Conservation (phyloP, 2,888 invertebrate genomes). For the Sinotaia quadrata region DNA sequence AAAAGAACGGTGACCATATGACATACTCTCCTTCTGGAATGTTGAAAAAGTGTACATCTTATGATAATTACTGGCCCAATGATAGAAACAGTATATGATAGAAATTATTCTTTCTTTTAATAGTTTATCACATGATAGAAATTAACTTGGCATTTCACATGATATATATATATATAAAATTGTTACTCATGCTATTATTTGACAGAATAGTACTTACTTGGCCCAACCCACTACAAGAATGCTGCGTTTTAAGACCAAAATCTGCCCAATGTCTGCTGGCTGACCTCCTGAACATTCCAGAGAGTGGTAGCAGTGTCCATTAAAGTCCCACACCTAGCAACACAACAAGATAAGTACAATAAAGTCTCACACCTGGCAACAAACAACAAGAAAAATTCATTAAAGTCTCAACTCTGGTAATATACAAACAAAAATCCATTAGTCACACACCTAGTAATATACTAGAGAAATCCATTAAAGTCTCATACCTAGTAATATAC, state of each 20-base stretch:
- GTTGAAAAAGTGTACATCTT: too few species aligned
- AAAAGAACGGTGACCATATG: too few species aligned
- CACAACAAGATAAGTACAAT: background rate
- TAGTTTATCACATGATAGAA: background rate
- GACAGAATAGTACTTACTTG: slow-evolving; percentile 53
- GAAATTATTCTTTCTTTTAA: background rate
- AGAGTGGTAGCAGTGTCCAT: slow-evolving; percentile 71
- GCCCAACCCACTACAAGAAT: slow-evolving; percentile 70
- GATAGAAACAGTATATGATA: too few species aligned
- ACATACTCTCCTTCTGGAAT: too few species aligned
- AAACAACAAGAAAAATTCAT: too few species aligned
- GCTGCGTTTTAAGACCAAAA: slow-evolving; percentile 68
- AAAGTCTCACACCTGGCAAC: too few species aligned
- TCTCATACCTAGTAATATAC: too few species aligned
- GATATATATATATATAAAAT: background rate
- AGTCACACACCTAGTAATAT: too few species aligned
- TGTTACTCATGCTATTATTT: background rate
- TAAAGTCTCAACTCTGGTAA: too few species aligned
- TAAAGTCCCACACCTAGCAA: slow-evolving; percentile 72
- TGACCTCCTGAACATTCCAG: slow-evolving; percentile 68
- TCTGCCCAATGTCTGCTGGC: slow-evolving; percentile 70
- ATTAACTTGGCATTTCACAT: background rate
- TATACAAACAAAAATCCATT: too few species aligned
- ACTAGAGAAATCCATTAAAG: too few species aligned
- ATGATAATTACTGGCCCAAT: too few species aligned